Conservation (phyloP, 2,888 invertebrate species). For the Andrena chrysosceles region DNA sequence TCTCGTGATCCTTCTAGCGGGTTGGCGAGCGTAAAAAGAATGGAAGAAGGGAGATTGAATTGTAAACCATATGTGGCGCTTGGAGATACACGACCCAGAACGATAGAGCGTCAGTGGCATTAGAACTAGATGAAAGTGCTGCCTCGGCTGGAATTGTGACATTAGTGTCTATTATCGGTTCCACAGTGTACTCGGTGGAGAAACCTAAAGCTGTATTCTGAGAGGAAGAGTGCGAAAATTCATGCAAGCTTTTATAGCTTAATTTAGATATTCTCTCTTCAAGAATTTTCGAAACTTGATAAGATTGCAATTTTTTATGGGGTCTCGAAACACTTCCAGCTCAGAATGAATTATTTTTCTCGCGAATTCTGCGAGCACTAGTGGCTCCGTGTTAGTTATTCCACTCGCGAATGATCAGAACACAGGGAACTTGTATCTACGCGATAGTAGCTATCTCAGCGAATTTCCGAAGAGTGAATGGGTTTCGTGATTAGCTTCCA, state of each 20-base stretch:
- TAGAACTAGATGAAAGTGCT: slow-evolving; percentile 33
- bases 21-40: neutral
- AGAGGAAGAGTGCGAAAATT: neutral
- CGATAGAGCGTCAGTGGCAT: slow-evolving; percentile 33
- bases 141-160: neutral
- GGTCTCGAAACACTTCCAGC: too few species aligned
- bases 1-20: slow-evolving; percentile 5
- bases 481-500: too few species aligned
- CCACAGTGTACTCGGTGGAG: neutral
- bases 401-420: too few species aligned
- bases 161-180: slow-evolving; percentile 23
- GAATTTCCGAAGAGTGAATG: too few species aligned
- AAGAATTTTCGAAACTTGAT: too few species aligned
- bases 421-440: too few species aligned
- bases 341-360: too few species aligned
- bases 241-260: neutral
- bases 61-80: slow-evolving; percentile 49
- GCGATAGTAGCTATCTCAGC: too few species aligned
- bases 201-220: neutral
- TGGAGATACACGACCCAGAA: neutral
- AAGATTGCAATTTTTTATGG: too few species aligned
- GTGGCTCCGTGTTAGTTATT: too few species aligned
- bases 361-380: too few species aligned
- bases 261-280: neutral
- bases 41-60: slow-evolving; percentile 37